Percentiles rank a stretch among this genome's conserved stretches.
Evolutionary conservation across 1,140 invertebrate genomes (phyloP).

Genomic region (Maconellicoccus hirsutus): DNA sequence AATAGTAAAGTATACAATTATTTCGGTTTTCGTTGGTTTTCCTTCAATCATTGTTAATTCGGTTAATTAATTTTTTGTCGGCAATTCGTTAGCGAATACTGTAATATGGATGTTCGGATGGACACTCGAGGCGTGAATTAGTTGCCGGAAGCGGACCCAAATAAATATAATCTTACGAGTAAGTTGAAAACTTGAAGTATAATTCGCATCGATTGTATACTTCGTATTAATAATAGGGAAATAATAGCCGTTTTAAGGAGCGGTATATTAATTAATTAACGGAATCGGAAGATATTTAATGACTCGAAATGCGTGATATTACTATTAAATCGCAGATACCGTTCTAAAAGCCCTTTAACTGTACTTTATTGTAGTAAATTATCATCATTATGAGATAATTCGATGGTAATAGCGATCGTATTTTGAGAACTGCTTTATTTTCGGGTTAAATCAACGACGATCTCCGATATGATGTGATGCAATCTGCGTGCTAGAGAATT

Average conservation of each 20-base stretch:
- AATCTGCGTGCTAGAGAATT: no score
- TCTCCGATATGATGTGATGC: no score
- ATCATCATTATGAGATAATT: not conserved
- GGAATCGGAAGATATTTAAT: not conserved
- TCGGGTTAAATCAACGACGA: no score
- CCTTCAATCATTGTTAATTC: not conserved
- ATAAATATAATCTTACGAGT: not conserved
- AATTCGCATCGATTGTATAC: not conserved
- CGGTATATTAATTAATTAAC: not conserved
- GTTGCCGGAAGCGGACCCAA: not conserved
- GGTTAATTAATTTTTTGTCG: conserved; percentile 10
- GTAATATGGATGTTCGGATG: not conserved
- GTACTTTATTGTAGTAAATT: not conserved
- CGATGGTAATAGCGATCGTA: not conserved
- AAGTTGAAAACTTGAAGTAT: not conserved
- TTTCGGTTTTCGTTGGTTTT: no score
- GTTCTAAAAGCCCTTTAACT: not conserved
- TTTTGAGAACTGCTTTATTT: no score
- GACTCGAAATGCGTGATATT: not conserved
- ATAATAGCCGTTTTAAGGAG: not conserved
- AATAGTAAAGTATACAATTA: no score
- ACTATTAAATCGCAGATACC: not conserved
- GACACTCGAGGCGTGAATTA: not conserved
- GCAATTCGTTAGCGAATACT: not conserved
- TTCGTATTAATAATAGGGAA: not conserved